Evolutionary conservation across 2,888 invertebrate genomes (phyloP).

Genomic region (Drosophila fulvimacula): DNA sequence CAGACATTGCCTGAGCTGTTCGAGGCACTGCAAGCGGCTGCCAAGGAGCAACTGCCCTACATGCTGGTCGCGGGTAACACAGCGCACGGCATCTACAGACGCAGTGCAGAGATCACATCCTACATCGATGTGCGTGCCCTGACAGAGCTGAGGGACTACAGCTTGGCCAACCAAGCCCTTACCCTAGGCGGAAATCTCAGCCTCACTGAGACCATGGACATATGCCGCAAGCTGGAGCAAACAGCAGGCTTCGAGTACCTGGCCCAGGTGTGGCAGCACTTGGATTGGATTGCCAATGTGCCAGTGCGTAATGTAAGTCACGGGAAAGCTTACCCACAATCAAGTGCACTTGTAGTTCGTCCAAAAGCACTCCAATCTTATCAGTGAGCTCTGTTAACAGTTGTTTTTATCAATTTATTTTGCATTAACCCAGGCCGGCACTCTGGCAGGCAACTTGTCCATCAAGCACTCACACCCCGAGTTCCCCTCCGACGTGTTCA

Average conservation of each 20-base stretch:
- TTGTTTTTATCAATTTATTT: conserved; percentile 29
- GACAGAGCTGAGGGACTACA: conserved; percentile 86
- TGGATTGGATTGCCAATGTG: conserved; percentile 88
- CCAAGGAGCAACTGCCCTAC: conserved; percentile 85
- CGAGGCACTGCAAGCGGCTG: conserved; percentile 78
- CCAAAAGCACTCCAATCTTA: conserved; percentile 18
- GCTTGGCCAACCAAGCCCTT: conserved; percentile 68
- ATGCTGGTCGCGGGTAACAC: conserved; percentile 91
- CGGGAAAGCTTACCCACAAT: conserved; percentile 7
- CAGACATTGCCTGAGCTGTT: conserved; percentile 67
- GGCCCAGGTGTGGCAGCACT: conserved; percentile 85
- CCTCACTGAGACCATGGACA: conserved; percentile 86
- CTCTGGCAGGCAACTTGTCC: conserved; percentile 89
- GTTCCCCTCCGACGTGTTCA: conserved; percentile 90
- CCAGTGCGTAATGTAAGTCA: conserved; percentile 88
- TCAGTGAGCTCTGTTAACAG: neutral
- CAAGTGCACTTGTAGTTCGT: neutral
- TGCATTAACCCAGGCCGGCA: conserved; percentile 86
- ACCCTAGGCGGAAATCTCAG: conserved; percentile 84
- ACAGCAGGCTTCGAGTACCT: conserved; percentile 86
- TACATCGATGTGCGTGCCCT: conserved; percentile 89
- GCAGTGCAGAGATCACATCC: conserved; percentile 81
- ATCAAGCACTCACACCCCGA: conserved; percentile 88
- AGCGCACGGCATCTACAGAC: conserved; percentile 88
- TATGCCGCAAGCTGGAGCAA: conserved; percentile 84